Evolutionary conservation across 2,113 vertebrate species (phyloP), one percentile per base, ranked within the genome.

Genomic region (Narcine bancroftii): DNA sequence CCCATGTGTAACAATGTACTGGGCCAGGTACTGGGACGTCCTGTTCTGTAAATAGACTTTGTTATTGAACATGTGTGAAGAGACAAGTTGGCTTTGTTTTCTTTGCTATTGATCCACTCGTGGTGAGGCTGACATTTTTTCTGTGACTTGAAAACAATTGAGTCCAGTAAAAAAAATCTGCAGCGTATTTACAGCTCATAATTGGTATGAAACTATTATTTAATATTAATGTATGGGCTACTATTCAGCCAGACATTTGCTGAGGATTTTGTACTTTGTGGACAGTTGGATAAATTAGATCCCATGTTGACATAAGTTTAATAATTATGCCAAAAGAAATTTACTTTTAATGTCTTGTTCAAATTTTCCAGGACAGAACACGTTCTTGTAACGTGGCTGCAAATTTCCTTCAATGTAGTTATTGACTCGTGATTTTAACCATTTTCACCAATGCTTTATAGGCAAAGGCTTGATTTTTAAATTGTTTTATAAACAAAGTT

Each of bases 261-360:
- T 81, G 9, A 36, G 53, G 33, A 33, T n/a, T 85, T 53, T 56
- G 1, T 60, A 85, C 21, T 60, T 85, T 60, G 4, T 85, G 50
- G 81, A n/a, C 33, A 60, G 29, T 56, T 89, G 10, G 56, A 36
- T 10, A 3, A n/a, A 77, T 77, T 77, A 29, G 36, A 39, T 36
- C 33, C n/a, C 33, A 39, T 45, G 7, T 29, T 26, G 39, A 39
- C 26, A 91, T 39, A 15, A 33, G 56, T 89, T 87, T 53, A 89
- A 89, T 39, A 63, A 89, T 65, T 63, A 89, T 89, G 24, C 87
- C 60, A 91, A 69, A 91, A 91, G 19, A 6, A 36, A 45, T 91
- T 69, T 69, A 66, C 97, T 95, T 96, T 96, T 96, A 95, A 94
- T 96, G 96, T 97, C 85, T 97, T 95, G 94, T 96, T 96, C 97